A percentile compares a stretch with the other conserved stretches of the same genome.
Evolutionary conservation across 1,140 invertebrate species (phyloP).

Genomic region (Halesus radiatus): DNA sequence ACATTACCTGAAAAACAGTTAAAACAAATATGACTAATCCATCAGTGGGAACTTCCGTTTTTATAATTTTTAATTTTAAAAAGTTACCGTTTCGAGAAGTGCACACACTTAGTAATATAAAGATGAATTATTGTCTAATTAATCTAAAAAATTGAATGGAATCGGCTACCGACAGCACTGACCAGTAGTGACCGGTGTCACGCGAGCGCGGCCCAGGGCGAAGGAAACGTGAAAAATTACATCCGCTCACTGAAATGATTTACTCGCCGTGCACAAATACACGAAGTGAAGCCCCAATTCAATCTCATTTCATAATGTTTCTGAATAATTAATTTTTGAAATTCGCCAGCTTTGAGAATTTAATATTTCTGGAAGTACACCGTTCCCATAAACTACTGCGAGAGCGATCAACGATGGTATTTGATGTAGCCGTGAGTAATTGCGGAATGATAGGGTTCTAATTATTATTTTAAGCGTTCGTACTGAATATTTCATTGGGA

Average conservation of each 20-base stretch:
- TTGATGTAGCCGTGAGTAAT: not conserved
- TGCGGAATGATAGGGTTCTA: not conserved
- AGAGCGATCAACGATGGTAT: not conserved
- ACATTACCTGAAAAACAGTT: no score
- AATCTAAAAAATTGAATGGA: not conserved
- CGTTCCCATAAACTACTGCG: no score
- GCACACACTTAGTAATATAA: no score
- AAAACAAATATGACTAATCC: no score
- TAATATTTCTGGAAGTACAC: no score
- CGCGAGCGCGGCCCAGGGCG: not conserved
- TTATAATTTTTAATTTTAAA: no score
- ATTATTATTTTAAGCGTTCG: no score
- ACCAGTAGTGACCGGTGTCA: not conserved
- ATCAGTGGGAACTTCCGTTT: no score
- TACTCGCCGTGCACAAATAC: not conserved
- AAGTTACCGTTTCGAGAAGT: no score
- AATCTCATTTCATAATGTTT: slow-evolving; percentile 21
- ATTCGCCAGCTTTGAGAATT: no score
- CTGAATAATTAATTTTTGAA: no score
- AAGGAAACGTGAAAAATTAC: slow-evolving; percentile 24
- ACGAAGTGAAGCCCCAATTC: slow-evolving; percentile 29
- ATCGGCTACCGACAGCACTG: not conserved
- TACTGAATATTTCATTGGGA: no score
- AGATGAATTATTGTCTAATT: not conserved
- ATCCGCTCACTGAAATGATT: slow-evolving; percentile 20